phyloP scores from a whole-genome alignment of 2,888 invertebrate species.

The Mimachlamys varia region DNA sequence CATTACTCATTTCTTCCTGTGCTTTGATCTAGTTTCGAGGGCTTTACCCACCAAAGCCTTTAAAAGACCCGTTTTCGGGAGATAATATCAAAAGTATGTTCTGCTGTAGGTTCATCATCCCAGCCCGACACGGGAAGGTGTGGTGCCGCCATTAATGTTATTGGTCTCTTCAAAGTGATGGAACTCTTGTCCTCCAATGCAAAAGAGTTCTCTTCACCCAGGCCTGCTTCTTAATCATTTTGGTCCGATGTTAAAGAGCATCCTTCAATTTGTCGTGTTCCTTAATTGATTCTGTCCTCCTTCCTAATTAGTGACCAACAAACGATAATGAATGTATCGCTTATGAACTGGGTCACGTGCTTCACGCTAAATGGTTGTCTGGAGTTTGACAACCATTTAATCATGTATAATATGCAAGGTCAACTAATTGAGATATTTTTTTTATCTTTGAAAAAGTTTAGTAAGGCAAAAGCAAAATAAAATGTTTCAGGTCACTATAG shows the following conservation, averaged over 20 bases:
- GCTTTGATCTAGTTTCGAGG: not conserved
- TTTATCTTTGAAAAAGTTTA: no score
- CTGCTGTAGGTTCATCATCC: not conserved
- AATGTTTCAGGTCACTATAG: no score
- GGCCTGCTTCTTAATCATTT: not conserved
- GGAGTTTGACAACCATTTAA: not conserved
- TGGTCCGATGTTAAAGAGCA: not conserved
- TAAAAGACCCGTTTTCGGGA: not conserved
- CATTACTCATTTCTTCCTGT: constrained; percentile 3
- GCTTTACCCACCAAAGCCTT: constrained; percentile 21
- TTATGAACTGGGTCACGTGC: not conserved
- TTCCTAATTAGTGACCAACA: not conserved
- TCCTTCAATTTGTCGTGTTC: not conserved
- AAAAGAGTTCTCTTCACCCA: not conserved
- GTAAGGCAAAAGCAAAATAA: no score
- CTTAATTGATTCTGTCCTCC: not conserved
- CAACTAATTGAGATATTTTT: not conserved
- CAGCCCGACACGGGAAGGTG: not conserved
- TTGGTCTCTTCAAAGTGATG: not conserved
- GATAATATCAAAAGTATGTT: constrained; percentile 13
- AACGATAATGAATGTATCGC: not conserved
- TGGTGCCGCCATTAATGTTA: not conserved
- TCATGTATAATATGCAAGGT: not conserved
- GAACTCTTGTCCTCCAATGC: not conserved
- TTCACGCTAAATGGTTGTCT: not conserved